A percentile compares a stretch with the other conserved stretches of the same genome.
These are phyloP conservation scores for Thyatira batis DNA, from an alignment of 2,888 invertebrate species.

Conservation along the genomic window DNA sequence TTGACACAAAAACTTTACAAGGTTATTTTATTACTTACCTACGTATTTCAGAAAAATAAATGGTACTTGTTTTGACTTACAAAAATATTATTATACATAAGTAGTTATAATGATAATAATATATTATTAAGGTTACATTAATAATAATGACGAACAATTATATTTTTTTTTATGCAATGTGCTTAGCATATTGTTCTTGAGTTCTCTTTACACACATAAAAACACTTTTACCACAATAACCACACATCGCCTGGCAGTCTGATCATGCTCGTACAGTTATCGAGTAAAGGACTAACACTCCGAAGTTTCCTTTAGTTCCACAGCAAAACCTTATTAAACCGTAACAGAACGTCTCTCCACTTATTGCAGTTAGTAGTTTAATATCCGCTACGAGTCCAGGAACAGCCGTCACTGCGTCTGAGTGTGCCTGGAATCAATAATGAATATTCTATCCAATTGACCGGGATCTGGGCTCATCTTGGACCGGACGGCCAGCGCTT, in stretches of 20 bases:
- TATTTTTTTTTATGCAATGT: too few species aligned
- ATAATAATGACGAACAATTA: too few species aligned
- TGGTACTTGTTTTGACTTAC: too few species aligned
- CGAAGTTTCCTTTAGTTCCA: not conserved
- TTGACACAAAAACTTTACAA: not conserved
- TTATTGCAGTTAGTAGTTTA: slow-evolving; percentile 7
- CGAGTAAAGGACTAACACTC: not conserved
- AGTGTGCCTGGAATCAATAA: slow-evolving; percentile 35
- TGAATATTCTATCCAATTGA: slow-evolving; percentile 46
- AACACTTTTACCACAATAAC: too few species aligned
- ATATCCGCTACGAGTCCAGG: slow-evolving; percentile 12
- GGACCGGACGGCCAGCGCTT: slow-evolving; percentile 25
- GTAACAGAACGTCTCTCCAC: slow-evolving; percentile 1
- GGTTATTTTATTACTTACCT: not conserved
- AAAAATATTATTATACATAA: too few species aligned
- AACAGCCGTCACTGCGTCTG: slow-evolving; percentile 14
- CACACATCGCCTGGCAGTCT: too few species aligned
- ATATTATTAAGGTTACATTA: too few species aligned
- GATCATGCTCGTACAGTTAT: not conserved
- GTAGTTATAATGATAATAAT: too few species aligned
- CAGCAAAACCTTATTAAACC: not conserved
- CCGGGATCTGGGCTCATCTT: slow-evolving; percentile 20
- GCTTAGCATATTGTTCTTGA: too few species aligned
- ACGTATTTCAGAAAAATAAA: too few species aligned
- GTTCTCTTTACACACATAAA: not conserved